A percentile compares a stretch with the other conserved stretches of the same genome.
phyloP scores from a whole-genome alignment of 2,797 vertebrate species.

The Gephyroberyx darwinii region DNA sequence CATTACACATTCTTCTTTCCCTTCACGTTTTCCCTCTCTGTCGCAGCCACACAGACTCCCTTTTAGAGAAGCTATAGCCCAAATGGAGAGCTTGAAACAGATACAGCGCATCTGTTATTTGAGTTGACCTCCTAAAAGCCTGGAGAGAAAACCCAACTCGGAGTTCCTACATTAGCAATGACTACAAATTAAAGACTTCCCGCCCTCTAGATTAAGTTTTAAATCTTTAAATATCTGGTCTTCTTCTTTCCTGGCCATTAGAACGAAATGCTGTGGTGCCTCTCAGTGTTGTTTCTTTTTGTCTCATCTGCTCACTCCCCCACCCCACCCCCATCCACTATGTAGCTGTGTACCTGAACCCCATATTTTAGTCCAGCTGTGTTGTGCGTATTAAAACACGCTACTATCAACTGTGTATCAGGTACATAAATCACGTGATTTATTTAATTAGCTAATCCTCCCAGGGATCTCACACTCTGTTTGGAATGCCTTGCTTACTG shows the following conservation, averaged over 20 bases:
- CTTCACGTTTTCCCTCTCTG: slow-evolving; percentile 6
- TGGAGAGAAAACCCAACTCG: slow-evolving; percentile 48
- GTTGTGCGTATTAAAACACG: slow-evolving; percentile 59
- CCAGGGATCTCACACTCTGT: slow-evolving; percentile 74
- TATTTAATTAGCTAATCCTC: slow-evolving; percentile 76
- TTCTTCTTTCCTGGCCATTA: background rate
- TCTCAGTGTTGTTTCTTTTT: slow-evolving; percentile 24
- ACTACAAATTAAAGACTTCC: slow-evolving; percentile 69
- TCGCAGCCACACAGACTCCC: slow-evolving; percentile 33
- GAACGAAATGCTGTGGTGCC: background rate
- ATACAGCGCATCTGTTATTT: slow-evolving; percentile 51
- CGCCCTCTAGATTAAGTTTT: slow-evolving; percentile 34
- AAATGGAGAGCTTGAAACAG: slow-evolving; percentile 60
- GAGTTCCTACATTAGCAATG: slow-evolving; percentile 63
- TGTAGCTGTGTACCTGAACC: slow-evolving; percentile 25
- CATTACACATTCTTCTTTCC: slow-evolving; percentile 31
- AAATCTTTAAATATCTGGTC: slow-evolving; percentile 27
- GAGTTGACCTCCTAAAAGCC: slow-evolving; percentile 68
- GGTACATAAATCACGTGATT: slow-evolving; percentile 77
- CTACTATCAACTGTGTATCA: slow-evolving; percentile 68
- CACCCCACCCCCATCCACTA: background rate
- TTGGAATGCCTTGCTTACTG: slow-evolving; percentile 75
- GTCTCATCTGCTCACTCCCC: slow-evolving; percentile 2
- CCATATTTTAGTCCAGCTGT: slow-evolving; percentile 56
- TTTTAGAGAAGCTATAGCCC: slow-evolving; percentile 54